A percentile compares a stretch with the other conserved stretches of the same genome.
Conservation (phyloP, 2,888 invertebrate genomes). For the Drosophila heteroneura region DNA sequence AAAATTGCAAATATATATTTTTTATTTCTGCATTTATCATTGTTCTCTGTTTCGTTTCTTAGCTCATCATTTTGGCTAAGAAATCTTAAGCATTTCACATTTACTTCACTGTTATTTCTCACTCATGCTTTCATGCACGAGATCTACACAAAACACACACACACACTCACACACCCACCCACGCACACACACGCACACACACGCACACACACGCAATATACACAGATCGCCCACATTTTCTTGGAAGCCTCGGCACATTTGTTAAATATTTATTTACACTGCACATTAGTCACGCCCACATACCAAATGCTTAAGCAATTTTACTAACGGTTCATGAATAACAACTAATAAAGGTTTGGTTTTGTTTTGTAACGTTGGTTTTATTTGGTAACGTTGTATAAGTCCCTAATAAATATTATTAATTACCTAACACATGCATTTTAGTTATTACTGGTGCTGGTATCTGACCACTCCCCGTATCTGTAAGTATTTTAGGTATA, state of each 20-base stretch:
- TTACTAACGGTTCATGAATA: conserved; percentile 45
- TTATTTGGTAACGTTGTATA: conserved; percentile 3
- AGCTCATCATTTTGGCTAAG: conserved; percentile 63
- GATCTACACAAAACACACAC: conserved; percentile 32
- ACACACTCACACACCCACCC: conserved; percentile 28
- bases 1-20: conserved; percentile 21
- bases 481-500: conserved; percentile 30
- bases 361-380: conserved; percentile 7
- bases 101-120: conserved; percentile 47
- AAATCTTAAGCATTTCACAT: conserved; percentile 35
- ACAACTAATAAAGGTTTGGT: conserved; percentile 35
- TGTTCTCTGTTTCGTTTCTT: conserved; percentile 45
- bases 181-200: conserved; percentile 23
- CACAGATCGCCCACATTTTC: conserved; percentile 24
- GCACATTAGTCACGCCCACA: conserved; percentile 63
- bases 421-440: conserved; percentile 25
- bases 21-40: conserved; percentile 13
- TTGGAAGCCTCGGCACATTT: conserved; percentile 45
- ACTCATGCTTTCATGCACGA: conserved; percentile 65
- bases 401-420: conserved; percentile 5
- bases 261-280: conserved; percentile 53
- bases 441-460: conserved; percentile 37
- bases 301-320: conserved; percentile 67
- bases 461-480: conserved; percentile 31
- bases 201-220: conserved; percentile 22